A percentile compares a stretch with the other conserved stretches of the same genome.
Conservation (phyloP, 2,113 vertebrate genomes). For the Clupea harengus region DNA sequence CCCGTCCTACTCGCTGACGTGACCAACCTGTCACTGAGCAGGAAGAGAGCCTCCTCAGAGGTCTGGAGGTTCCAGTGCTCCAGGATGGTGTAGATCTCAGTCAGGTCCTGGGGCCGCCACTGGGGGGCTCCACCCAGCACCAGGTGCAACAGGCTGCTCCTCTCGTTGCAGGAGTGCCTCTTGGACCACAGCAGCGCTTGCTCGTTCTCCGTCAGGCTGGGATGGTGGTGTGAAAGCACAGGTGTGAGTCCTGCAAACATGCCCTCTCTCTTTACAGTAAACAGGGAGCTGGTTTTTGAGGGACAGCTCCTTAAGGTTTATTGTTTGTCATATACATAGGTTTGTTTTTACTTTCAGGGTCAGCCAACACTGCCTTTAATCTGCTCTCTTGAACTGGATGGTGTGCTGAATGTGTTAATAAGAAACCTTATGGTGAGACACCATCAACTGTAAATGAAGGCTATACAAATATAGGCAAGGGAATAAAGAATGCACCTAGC, state of each 20-base stretch:
- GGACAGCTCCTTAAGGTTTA: neutral
- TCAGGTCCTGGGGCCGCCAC: slow-evolving; percentile 70
- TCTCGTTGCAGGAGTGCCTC: slow-evolving; percentile 64
- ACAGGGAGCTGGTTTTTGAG: neutral
- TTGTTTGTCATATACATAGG: neutral
- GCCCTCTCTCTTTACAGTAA: slow-evolving; percentile 1
- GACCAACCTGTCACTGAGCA: slow-evolving; percentile 77
- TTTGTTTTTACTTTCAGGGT: too few species aligned
- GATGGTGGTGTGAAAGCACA: slow-evolving; percentile 37
- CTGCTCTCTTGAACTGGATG: too few species aligned
- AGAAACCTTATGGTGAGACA: neutral
- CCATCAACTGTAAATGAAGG: neutral
- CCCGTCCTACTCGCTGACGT: neutral
- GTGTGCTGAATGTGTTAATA: too few species aligned
- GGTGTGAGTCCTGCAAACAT: neutral
- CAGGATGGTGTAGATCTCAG: slow-evolving; percentile 74
- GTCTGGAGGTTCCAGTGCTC: slow-evolving; percentile 72
- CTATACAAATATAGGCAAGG: neutral
- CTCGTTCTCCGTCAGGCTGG: slow-evolving; percentile 79
- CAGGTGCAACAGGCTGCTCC: slow-evolving; percentile 75
- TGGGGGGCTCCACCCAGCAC: slow-evolving; percentile 74
- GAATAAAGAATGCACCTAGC: neutral
- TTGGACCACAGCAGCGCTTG: slow-evolving; percentile 81
- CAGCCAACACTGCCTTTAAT: too few species aligned
- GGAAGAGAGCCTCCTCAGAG: slow-evolving; percentile 77